Base-by-base conservation (phyloP, 2,113 vertebrate genomes). In the Hemicordylus capensis region DNA sequence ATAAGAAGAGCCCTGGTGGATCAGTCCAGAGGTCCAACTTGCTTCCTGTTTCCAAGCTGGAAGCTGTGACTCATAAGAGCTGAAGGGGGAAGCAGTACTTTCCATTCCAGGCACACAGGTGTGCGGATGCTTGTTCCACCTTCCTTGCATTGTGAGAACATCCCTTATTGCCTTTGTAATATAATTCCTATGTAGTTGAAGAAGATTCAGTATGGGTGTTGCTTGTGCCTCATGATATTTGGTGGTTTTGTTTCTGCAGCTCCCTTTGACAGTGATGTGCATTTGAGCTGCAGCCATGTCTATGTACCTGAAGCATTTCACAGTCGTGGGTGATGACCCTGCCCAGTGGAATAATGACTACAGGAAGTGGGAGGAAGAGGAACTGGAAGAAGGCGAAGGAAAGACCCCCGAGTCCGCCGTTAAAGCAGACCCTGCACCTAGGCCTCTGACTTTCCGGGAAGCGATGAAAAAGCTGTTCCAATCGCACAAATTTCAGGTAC, bases 401-500 rank as follows among this genome's bases (percentile, higher is more conserved):
- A 95, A 92, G 90, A 84, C 81, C 4, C 75, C 76, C 0, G 90
- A 80, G 19, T 56, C 46, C 0, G 89, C 93, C 9, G 77, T 94
- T 70, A 93, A 94, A 64, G 24, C 91, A 67, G 92, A 95, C 10
- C 88, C 94, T 0, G 9, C 76, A 17, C 75, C 92, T 31, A 10
- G 84, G 80, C 88, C 0, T 0, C 6, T 87, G 42, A 95, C 95
- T 76, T 97, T 98, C 93, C 96, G 97, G 88, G 93, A 96, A 7
- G 86, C 94, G 1, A 90, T 99, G 92, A 96, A 96, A 67, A 96
- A 96, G 82, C 96, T 99, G 51, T 99, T 98, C 91, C 89, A 87
- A 80, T 97, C 96, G 0, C 96, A 96, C 61, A 96, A 93, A 72
- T 99, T 99, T 93, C 98, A 99, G 98, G 98, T 99, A 95, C 80